Percentiles rank a stretch among this genome's conserved stretches.
Conservation (phyloP, 1,140 invertebrate species). For the Brachionus rubens region DNA sequence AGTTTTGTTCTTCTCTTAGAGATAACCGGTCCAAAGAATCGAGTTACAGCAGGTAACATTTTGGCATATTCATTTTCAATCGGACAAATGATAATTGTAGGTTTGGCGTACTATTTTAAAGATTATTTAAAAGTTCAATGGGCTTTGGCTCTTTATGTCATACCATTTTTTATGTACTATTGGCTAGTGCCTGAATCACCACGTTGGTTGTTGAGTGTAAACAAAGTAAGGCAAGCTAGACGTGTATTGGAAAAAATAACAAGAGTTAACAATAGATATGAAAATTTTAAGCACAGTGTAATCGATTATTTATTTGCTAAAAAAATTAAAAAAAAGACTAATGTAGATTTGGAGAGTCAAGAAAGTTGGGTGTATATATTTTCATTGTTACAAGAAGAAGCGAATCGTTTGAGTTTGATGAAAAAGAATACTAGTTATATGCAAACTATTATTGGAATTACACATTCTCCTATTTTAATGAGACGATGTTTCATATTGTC, state of each 20-base stretch:
- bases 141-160: conserved; percentile 27
- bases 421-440: conserved; percentile 31
- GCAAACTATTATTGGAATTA: conserved; percentile 13
- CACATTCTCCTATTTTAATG: neutral
- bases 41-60: conserved; percentile 26
- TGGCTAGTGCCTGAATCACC: conserved; percentile 28
- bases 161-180: conserved; percentile 35
- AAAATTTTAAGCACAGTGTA: neutral
- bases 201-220: conserved; percentile 6
- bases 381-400: conserved; percentile 4
- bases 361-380: conserved; percentile 31
- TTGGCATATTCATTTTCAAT: conserved; percentile 33
- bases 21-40: conserved; percentile 32
- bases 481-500: conserved; percentile 28
- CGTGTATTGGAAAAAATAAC: conserved; percentile 1
- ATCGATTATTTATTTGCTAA: conserved; percentile 27
- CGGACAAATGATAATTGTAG: conserved; percentile 25
- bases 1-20: conserved; percentile 24
- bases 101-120: neutral
- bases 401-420: neutral
- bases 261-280: neutral
- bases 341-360: conserved; percentile 8
- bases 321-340: conserved; percentile 10
- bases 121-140: conserved; percentile 14
- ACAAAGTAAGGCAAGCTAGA: conserved; percentile 28